These are phyloP conservation scores for Palythoa grandis DNA, from an alignment of 92 coral and sea anemone genomes.

Conservation along the genomic window DNA sequence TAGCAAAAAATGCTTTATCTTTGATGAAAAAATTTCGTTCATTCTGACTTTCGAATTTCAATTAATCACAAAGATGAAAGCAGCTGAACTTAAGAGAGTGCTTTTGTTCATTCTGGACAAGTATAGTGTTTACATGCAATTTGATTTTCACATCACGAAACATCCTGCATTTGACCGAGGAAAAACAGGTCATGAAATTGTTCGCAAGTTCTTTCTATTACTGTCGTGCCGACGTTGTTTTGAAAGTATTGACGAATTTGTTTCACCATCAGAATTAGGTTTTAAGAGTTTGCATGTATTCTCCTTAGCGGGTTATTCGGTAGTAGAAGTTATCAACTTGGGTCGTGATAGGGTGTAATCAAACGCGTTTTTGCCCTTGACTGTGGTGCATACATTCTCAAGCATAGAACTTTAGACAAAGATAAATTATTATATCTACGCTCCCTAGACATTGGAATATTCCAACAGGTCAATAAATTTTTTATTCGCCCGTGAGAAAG, in stretches of 20 bases:
- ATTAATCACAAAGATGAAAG: neutral
- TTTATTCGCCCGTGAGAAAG: constrained; percentile 37
- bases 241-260: neutral
- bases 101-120: neutral
- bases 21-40: neutral
- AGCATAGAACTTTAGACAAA: constrained; percentile 33
- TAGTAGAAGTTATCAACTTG: neutral
- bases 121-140: neutral
- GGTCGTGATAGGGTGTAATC: neutral
- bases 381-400: constrained; percentile 30
- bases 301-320: neutral
- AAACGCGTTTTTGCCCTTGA: neutral
- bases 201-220: neutral
- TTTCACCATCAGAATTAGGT: neutral
- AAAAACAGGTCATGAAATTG: neutral
- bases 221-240: neutral
- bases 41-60: neutral
- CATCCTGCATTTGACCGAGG: neutral
- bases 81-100: neutral
- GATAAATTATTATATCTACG: constrained; percentile 24
- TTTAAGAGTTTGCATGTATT: constrained; percentile 23
- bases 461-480: constrained; percentile 38
- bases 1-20: neutral
- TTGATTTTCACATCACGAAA: neutral
- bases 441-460: constrained; percentile 33